Evolutionary conservation across 2,888 invertebrate genomes (phyloP), one percentile per base, ranked within the genome.

Genomic region (Metellina segmentata): DNA sequence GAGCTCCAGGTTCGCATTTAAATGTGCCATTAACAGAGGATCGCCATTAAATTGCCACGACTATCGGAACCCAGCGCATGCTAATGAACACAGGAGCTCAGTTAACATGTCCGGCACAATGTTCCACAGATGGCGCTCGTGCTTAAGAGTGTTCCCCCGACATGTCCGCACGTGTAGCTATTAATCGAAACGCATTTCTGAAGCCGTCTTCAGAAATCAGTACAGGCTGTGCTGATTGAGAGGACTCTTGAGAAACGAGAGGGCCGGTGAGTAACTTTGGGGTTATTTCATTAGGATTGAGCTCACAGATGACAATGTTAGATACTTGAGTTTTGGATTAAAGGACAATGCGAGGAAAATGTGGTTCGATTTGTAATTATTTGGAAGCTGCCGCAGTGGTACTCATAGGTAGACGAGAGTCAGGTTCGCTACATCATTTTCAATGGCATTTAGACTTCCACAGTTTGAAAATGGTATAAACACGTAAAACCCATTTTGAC

Each of bases 71-170:
- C 49, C n/a, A 48, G 69, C 13, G 88, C 13, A 89, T 89, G 85
- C 78, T 89, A 89, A 89, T 89, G 83, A 89, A 89, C 89, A 61
- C 20, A 7, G 78, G 20, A 75, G 52, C 52, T 13, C 52, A 74
- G 82, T 89, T 53, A 72, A 89, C 89, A 89, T 69, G 89, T 83
- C 78, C 85, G 89, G 72, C 71, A 53, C 83, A 74, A 78, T 89
- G 83, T 85, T 71, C 70, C 83, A 72, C 83, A 83, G 83, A 83
- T 83, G 83, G 53, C 70, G 70, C n/a, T 9, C 53, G 69, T 86
- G 77, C 86, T 79, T 48, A 87, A 77, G 88, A 83, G 83, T 77
- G 85, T 61, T 78, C 52, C 13, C 19, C 19, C 6, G 83, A 89
- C 89, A 89, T 78, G 85, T 85, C 85, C 78, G 51, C 16, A 70